Conservation (phyloP, 2,113 vertebrate species). For the Corynorhinus townsendii region DNA sequence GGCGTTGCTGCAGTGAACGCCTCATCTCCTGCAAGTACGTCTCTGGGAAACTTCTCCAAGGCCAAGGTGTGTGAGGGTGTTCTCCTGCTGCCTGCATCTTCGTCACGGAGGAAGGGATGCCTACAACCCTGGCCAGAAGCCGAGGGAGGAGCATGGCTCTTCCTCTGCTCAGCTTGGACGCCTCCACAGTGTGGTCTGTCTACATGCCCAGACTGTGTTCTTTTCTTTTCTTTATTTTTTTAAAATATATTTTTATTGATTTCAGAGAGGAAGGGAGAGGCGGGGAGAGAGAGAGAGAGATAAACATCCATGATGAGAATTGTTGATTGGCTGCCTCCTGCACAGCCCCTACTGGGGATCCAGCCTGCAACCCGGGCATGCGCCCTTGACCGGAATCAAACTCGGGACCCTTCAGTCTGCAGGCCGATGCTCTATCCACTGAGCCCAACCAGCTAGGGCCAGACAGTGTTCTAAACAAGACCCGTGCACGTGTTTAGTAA, state of each 20-base stretch:
- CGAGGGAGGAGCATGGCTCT: accelerated
- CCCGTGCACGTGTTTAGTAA: background rate
- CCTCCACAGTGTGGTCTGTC: accelerated
- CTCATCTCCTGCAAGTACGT: background rate
- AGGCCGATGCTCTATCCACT: too few relatives aligned
- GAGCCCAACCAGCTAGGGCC: too few relatives aligned
- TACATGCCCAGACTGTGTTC: background rate
- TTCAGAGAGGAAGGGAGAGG: too few relatives aligned
- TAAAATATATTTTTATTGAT: too few relatives aligned
- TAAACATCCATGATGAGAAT: too few relatives aligned
- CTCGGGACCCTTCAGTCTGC: too few relatives aligned
- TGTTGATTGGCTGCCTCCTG: too few relatives aligned
- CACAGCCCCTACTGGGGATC: too few relatives aligned
- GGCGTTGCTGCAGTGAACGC: background rate
- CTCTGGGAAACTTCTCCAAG: background rate
- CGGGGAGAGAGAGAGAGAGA: too few relatives aligned
- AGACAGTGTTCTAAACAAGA: background rate
- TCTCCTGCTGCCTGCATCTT: background rate
- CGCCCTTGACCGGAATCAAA: too few relatives aligned
- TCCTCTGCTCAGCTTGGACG: background rate
- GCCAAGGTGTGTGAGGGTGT: background rate
- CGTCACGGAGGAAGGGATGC: background rate
- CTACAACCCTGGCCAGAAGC: background rate
- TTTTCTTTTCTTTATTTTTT: background rate
- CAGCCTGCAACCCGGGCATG: too few relatives aligned